Evolutionary conservation across 2,888 invertebrate genomes (phyloP).

Genomic region (Perdita meconis): DNA sequence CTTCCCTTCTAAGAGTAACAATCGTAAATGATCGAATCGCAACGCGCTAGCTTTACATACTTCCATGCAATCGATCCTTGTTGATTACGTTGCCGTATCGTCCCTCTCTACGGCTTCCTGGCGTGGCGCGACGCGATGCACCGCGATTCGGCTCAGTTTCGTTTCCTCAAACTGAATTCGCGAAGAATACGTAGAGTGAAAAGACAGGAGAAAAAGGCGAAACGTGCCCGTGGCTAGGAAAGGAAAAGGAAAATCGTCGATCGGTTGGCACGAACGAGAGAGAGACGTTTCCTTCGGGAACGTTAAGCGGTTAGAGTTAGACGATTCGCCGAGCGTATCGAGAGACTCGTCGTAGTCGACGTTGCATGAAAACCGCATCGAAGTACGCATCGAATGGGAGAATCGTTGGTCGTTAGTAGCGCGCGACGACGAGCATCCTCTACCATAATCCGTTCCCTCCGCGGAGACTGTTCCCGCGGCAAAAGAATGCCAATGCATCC

Average conservation of each 20-base stretch:
- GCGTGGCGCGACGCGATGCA: too few relatives aligned
- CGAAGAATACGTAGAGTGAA: background rate
- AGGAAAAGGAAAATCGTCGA: conserved; percentile 5
- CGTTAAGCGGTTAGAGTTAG: too few relatives aligned
- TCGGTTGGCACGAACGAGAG: background rate
- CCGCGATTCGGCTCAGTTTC: too few relatives aligned
- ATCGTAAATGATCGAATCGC: conserved; percentile 77
- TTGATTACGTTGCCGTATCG: conserved; percentile 52
- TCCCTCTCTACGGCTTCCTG: too few relatives aligned
- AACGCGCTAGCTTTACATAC: conserved; percentile 68
- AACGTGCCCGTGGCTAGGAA: background rate
- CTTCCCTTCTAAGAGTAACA: too few relatives aligned
- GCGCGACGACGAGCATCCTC: conserved; percentile 40
- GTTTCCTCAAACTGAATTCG: too few relatives aligned
- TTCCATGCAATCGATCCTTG: conserved; percentile 64
- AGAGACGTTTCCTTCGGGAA: conserved; percentile 7
- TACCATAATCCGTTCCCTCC: conserved; percentile 48
- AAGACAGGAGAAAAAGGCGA: background rate
- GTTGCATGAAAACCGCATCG: conserved; percentile 28
- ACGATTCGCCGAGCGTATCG: conserved; percentile 16
- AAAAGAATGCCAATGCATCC: conserved; percentile 76
- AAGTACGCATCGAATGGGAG: conserved; percentile 45
- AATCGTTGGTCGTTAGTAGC: conserved; percentile 50
- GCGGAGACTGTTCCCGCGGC: conserved; percentile 17
- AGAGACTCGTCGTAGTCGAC: conserved; percentile 24